Evolutionary conservation across 2,113 vertebrate genomes (phyloP).

Genomic region (Lepus americanus): DNA sequence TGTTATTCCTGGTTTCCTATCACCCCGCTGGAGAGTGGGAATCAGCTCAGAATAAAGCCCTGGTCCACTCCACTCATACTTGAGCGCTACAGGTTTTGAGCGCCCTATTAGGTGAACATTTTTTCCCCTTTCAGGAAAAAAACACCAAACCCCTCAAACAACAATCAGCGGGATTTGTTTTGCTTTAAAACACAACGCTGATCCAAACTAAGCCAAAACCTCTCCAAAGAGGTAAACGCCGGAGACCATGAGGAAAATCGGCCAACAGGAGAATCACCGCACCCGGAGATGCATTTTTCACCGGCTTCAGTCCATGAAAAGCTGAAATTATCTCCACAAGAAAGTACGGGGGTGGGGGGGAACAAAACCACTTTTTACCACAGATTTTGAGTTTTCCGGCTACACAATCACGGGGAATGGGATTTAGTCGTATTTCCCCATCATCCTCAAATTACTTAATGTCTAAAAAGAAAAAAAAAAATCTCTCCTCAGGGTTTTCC

Average conservation of each 20-base stretch:
- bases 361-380: slow-evolving; percentile 60
- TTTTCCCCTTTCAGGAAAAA: background rate
- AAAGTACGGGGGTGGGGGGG: background rate
- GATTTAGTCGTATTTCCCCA: slow-evolving; percentile 51
- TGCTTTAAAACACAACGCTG: background rate
- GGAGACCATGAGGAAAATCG: background rate
- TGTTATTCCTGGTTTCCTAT: background rate
- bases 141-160: background rate
- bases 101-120: background rate
- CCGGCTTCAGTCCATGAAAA: background rate
- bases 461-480: slow-evolving; percentile 25
- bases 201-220: background rate
- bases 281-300: background rate
- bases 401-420: slow-evolving; percentile 64
- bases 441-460: slow-evolving; percentile 54
- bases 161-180: background rate
- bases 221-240: background rate
- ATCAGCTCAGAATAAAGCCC: background rate
- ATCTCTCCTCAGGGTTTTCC: background rate
- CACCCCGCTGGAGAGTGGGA: background rate
- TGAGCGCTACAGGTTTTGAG: background rate
- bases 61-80: background rate
- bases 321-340: slow-evolving; percentile 12
- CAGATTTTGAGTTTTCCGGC: slow-evolving; percentile 72
- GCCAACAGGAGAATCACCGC: background rate